Evolutionary conservation across 1,140 invertebrate species (phyloP).

Genomic region (Capitella teleta): DNA sequence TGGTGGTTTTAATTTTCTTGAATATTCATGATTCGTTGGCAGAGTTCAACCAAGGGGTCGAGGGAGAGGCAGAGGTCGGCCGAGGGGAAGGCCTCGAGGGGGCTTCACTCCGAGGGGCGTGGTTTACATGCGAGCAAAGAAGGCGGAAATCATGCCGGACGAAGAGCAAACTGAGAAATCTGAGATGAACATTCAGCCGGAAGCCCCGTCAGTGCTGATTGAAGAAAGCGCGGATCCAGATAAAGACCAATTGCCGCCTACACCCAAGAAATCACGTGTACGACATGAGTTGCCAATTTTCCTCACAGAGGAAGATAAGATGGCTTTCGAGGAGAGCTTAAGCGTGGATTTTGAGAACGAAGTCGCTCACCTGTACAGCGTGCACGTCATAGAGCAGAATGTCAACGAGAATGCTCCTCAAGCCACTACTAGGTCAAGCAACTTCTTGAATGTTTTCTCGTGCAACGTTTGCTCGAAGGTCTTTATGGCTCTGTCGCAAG

Average conservation of each 20-base stretch:
- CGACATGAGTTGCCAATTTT: constrained; percentile 27
- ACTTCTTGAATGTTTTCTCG: constrained; percentile 28
- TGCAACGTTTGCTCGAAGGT: constrained; percentile 40
- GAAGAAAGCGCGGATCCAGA: too few relatives aligned
- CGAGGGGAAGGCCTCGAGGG: too few relatives aligned
- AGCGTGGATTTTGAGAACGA: constrained; percentile 34
- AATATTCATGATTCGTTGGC: too few relatives aligned
- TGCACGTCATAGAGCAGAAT: constrained; percentile 35
- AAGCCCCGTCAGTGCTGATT: not conserved
- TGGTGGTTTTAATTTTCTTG: too few relatives aligned
- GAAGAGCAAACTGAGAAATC: not conserved
- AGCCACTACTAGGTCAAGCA: not conserved
- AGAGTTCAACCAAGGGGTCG: too few relatives aligned
- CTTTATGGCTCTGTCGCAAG: constrained; percentile 39
- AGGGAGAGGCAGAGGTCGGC: too few relatives aligned
- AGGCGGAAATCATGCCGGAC: not conserved
- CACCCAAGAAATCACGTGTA: too few relatives aligned
- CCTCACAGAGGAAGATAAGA: constrained; percentile 25
- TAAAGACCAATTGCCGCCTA: too few relatives aligned
- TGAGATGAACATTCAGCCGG: not conserved
- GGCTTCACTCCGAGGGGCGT: too few relatives aligned
- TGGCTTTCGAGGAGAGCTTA: constrained; percentile 26
- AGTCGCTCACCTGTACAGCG: constrained; percentile 27
- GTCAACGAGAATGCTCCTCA: constrained; percentile 23
- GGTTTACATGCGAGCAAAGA: too few relatives aligned